Evolutionary conservation across 2,113 vertebrate species (phyloP).

Genomic region (Naja naja): DNA sequence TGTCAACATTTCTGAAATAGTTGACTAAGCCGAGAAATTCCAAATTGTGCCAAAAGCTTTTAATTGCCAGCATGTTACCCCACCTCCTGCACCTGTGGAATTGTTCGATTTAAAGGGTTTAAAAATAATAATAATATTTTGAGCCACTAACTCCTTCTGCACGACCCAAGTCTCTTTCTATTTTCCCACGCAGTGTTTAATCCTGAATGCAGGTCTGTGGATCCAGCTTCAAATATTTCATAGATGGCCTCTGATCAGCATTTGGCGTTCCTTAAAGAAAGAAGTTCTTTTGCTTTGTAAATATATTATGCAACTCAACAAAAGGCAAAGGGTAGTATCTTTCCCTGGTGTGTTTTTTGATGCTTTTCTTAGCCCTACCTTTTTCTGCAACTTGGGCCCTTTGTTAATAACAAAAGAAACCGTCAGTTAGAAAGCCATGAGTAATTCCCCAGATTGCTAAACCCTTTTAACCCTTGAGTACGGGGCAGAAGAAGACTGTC

Average conservation of each 20-base stretch:
- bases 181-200: not conserved
- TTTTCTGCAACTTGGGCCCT: not conserved
- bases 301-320: constrained; percentile 15
- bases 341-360: constrained; percentile 14
- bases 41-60: constrained; percentile 37
- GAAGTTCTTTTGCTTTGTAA: not conserved
- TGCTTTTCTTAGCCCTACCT: not conserved
- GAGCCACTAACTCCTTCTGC: not conserved
- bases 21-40: constrained; percentile 58
- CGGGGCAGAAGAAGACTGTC: not conserved
- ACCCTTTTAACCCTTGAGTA: constrained; percentile 23
- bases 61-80: constrained; percentile 50
- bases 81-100: constrained; percentile 56
- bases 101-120: constrained; percentile 31
- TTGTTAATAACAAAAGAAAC: not conserved
- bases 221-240: not conserved
- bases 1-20: constrained; percentile 62
- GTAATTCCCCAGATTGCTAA: constrained; percentile 30
- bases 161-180: not conserved
- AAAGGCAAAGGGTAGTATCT: not conserved
- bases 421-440: not conserved
- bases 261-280: not conserved
- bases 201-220: not conserved
- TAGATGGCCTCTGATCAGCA: not conserved
- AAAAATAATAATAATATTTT: not conserved